Conservation (phyloP, 2,797 vertebrate species). For the Serranus cabrilla region DNA sequence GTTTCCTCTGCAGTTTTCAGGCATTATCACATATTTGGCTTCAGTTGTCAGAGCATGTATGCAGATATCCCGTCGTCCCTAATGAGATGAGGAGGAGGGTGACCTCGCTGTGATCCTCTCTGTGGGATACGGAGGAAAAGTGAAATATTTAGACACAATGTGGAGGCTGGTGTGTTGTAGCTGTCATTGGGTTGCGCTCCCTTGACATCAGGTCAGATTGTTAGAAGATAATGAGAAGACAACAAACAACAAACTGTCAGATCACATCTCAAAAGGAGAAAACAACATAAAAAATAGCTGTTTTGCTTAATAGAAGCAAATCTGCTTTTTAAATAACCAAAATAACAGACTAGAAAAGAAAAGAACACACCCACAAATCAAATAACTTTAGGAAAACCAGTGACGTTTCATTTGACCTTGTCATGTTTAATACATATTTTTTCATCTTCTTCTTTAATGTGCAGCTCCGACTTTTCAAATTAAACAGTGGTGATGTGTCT, state of each 20-base stretch:
- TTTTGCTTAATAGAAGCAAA: background rate
- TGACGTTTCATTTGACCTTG: background rate
- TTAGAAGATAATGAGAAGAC: constrained; percentile 10
- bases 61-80: constrained; percentile 38
- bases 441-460: background rate
- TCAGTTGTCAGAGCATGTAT: constrained; percentile 8
- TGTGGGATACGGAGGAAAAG: constrained; percentile 16
- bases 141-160: constrained; percentile 14
- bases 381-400: background rate
- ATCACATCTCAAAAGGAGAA: background rate
- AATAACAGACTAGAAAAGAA: background rate
- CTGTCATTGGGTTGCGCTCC: constrained; percentile 7
- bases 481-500: constrained; percentile 12
- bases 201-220: constrained; percentile 33
- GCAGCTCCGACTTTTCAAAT: constrained; percentile 22
- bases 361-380: background rate
- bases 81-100: constrained; percentile 31
- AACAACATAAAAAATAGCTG: background rate
- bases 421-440: background rate
- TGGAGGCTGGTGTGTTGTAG: constrained; percentile 13
- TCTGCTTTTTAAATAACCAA: background rate
- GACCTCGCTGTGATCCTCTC: constrained; percentile 46
- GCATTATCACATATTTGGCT: constrained; percentile 39
- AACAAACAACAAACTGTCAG: constrained; percentile 24
- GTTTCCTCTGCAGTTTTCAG: constrained; percentile 29